Evolutionary conservation across 2,797 vertebrate species (phyloP).

Genomic region (Chloroceryle inda): DNA sequence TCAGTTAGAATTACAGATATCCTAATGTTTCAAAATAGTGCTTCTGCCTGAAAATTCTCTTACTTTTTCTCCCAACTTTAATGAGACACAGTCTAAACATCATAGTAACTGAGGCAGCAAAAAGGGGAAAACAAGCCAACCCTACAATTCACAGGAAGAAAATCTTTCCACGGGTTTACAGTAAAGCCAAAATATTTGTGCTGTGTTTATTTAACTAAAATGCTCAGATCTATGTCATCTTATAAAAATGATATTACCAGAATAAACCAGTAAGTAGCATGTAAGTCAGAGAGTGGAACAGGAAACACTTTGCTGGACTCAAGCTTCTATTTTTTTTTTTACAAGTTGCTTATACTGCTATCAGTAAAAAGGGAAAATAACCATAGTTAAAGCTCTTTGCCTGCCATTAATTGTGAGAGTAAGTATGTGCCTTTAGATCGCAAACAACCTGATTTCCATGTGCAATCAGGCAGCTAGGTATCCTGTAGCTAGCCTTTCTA

Average conservation of each 20-base stretch:
- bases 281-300: not conserved
- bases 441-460: not conserved
- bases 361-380: not conserved
- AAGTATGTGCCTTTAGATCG: not conserved
- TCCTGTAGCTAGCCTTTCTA: not conserved
- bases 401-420: not conserved
- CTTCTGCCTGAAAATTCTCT: conserved; percentile 23
- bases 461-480: not conserved
- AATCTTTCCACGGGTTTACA: conserved; percentile 20
- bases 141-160: not conserved
- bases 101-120: not conserved
- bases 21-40: conserved; percentile 52
- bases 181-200: conserved; percentile 1
- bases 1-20: conserved; percentile 60
- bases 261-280: not conserved
- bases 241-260: not conserved
- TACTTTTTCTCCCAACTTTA: conserved; percentile 57
- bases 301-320: not conserved
- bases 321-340: not conserved
- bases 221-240: not conserved
- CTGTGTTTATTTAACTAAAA: conserved; percentile 40
- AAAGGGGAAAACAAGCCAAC: not conserved
- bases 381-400: not conserved
- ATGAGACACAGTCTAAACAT: conserved; percentile 37
- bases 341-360: not conserved